A percentile compares a stretch with the other conserved stretches of the same genome.
Evolutionary conservation across 2,113 vertebrate genomes (phyloP).

Genomic region (Rhombomys opimus): DNA sequence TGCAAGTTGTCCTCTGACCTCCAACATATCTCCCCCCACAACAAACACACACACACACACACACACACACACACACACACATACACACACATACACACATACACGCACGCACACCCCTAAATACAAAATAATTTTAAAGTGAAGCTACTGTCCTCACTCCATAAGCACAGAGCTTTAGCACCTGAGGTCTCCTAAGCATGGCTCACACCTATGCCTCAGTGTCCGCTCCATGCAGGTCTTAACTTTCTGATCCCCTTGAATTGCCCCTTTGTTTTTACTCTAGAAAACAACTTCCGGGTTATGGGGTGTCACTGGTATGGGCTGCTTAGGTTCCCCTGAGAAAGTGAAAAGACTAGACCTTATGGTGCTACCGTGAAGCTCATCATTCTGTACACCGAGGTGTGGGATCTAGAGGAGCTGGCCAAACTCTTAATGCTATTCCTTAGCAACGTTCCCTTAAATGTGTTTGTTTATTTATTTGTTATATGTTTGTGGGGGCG

Average conservation of each 20-base stretch:
- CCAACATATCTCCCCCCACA: neutral
- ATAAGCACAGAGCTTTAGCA: neutral
- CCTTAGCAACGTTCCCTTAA: neutral
- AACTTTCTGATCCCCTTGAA: neutral
- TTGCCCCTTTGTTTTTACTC: neutral
- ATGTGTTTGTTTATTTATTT: neutral
- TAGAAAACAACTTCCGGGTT: neutral
- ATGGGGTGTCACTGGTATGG: neutral
- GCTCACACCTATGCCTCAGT: neutral
- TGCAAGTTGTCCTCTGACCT: neutral
- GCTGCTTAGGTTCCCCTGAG: constrained; percentile 3
- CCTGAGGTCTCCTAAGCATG: no score
- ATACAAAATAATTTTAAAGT: neutral
- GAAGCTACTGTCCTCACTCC: neutral
- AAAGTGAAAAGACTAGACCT: neutral
- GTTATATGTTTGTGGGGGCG: no score
- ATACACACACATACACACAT: neutral
- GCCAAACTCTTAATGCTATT: neutral
- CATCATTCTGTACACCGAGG: neutral
- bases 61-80: neutral
- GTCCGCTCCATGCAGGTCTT: neutral
- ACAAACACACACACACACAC: neutral
- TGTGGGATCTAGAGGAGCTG: neutral
- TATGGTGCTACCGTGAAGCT: neutral
- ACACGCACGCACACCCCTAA: neutral